phyloP scores from a whole-genome alignment of 2,888 invertebrate genomes.

The Auanema freiburgensis region DNA sequence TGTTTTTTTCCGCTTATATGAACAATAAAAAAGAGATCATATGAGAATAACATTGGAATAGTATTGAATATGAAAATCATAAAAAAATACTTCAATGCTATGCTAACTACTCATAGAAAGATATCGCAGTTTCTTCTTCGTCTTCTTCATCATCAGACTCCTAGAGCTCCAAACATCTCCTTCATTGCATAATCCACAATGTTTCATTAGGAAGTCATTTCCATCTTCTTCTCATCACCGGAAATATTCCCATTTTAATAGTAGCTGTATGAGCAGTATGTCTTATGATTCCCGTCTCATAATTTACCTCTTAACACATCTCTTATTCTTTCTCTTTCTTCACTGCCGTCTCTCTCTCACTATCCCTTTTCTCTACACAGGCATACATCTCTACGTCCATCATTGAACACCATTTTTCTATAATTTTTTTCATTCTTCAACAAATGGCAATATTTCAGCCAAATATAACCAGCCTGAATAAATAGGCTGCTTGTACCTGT shows the following conservation, averaged over 20 bases:
- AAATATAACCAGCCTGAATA: too few relatives aligned
- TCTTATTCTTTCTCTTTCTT: constrained; percentile 4
- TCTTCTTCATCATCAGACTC: constrained; percentile 1
- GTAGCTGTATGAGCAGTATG: too few relatives aligned
- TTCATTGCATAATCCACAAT: too few relatives aligned
- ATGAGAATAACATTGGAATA: constrained; percentile 7
- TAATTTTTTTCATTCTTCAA: constrained; percentile 2
- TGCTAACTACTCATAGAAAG: background rate
- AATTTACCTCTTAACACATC: background rate
- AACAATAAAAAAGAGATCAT: constrained; percentile 4
- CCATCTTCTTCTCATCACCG: too few relatives aligned
- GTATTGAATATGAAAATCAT: background rate
- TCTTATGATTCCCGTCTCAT: background rate
- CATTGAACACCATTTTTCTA: constrained; percentile 3
- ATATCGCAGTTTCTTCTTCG: background rate
- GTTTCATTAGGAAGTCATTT: too few relatives aligned
- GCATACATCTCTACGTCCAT: background rate
- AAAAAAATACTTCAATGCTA: constrained; percentile 3
- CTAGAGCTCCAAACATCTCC: too few relatives aligned
- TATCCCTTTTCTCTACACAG: too few relatives aligned
- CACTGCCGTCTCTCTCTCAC: too few relatives aligned
- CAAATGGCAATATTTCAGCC: too few relatives aligned
- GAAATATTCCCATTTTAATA: too few relatives aligned
- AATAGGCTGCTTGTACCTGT: too few relatives aligned
- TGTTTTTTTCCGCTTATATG: background rate